phyloP scores from a whole-genome alignment of 2,113 vertebrate genomes.

The Sylvietta virens region DNA sequence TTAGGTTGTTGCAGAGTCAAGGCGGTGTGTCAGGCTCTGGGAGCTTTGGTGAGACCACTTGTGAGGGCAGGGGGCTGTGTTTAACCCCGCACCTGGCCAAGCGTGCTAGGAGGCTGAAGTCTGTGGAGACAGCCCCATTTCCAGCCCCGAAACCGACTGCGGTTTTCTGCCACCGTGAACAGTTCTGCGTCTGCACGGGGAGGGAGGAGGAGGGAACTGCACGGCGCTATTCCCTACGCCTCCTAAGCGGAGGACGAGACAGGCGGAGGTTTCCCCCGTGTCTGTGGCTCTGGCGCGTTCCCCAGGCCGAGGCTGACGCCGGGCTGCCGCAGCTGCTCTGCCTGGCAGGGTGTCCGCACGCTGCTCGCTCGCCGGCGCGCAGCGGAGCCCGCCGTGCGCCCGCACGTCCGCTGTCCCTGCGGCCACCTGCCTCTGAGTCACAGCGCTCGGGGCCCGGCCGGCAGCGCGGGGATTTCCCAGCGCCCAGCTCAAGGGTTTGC shows the following conservation, averaged over 20 bases:
- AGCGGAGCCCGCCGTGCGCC: neutral
- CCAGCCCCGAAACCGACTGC: neutral
- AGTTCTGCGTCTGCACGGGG: neutral
- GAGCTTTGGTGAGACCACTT: constrained; percentile 2
- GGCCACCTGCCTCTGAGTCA: constrained; percentile 13
- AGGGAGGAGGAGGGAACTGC: neutral
- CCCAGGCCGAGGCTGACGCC: neutral
- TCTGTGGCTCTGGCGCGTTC: neutral
- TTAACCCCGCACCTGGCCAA: neutral
- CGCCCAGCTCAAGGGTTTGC: neutral
- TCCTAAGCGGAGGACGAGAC: neutral
- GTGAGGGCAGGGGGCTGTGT: neutral
- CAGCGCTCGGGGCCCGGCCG: neutral
- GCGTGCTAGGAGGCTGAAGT: neutral
- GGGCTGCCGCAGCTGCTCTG: neutral
- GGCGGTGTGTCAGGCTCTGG: neutral
- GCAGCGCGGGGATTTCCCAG: neutral
- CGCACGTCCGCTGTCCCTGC: neutral
- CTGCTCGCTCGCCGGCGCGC: neutral
- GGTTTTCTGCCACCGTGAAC: neutral
- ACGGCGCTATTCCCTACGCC: neutral
- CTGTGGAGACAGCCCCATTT: neutral
- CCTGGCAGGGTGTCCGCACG: neutral
- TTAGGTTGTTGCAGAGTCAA: constrained; percentile 1
- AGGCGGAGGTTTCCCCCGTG: neutral